A percentile compares a stretch with the other conserved stretches of the same genome.
These are phyloP conservation scores for Chiloscyllium punctatum DNA, from an alignment of 2,797 vertebrate genomes.

Conservation along the genomic window DNA sequence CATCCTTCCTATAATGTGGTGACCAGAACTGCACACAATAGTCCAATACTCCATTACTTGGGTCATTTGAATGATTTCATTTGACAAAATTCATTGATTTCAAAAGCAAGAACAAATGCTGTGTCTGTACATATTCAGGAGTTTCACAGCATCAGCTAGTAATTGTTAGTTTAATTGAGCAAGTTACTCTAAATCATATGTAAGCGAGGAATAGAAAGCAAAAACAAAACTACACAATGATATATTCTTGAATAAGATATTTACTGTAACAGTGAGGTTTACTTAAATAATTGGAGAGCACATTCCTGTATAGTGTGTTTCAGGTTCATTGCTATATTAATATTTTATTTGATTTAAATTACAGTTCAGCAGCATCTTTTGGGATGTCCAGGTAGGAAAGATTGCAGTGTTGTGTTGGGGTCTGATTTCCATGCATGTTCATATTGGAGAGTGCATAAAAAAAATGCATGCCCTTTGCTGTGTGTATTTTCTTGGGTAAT, in stretches of 20 bases:
- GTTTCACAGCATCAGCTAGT: background rate
- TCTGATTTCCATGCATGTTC: slow-evolving; percentile 1
- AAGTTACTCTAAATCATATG: background rate
- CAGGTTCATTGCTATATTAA: background rate
- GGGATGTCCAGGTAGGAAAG: slow-evolving; percentile 89
- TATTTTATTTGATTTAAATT: slow-evolving; percentile 66
- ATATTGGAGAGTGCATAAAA: background rate
- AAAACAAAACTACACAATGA: background rate
- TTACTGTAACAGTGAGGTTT: background rate
- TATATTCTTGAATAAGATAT: background rate
- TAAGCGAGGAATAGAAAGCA: background rate
- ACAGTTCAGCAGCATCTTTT: slow-evolving; percentile 90
- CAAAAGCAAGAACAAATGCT: background rate
- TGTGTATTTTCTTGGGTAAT: background rate
- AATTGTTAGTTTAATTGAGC: background rate
- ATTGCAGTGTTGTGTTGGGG: slow-evolving; percentile 50
- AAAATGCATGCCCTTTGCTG: slow-evolving; percentile 22
- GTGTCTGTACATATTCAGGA: background rate
- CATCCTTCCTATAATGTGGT: no score
- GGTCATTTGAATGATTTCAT: background rate
- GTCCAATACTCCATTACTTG: background rate
- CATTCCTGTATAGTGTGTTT: background rate
- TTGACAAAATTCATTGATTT: background rate
- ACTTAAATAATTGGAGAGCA: background rate
- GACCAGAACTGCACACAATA: no score